These are phyloP conservation scores for Hypomesus transpacificus DNA, from an alignment of 2,113 vertebrate genomes.

Conservation along the genomic window DNA sequence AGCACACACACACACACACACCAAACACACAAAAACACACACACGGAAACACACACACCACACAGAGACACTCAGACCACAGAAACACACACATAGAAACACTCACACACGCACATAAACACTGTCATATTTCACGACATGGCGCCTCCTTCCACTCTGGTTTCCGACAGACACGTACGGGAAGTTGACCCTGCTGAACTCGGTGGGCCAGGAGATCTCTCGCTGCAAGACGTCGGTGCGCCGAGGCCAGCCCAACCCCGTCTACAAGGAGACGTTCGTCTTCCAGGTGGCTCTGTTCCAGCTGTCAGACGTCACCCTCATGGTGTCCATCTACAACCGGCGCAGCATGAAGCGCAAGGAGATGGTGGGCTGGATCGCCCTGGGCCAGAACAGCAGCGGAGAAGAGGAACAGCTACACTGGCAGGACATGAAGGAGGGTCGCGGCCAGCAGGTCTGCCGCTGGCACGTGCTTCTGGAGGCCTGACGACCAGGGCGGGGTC, in stretches of 20 bases:
- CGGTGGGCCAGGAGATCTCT: constrained; percentile 90
- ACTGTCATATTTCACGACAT: neutral
- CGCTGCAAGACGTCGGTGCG: constrained; percentile 92
- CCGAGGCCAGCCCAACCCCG: constrained; percentile 88
- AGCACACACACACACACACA: neutral
- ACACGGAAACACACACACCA: constrained; percentile 2
- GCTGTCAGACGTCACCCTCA: constrained; percentile 91
- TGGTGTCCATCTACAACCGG: constrained; percentile 89
- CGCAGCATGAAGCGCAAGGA: constrained; percentile 94
- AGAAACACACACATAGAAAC: neutral
- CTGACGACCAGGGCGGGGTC: constrained; percentile 52
- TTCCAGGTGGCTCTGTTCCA: constrained; percentile 98
- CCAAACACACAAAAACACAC: neutral
- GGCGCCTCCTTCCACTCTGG: neutral
- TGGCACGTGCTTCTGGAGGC: constrained; percentile 91
- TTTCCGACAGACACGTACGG: constrained; percentile 82
- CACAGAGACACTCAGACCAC: constrained; percentile 8
- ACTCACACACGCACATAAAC: neutral
- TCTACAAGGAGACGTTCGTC: constrained; percentile 96
- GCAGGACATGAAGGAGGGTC: constrained; percentile 89
- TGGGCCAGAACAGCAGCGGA: constrained; percentile 93
- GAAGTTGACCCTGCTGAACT: constrained; percentile 89
- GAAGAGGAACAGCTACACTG: constrained; percentile 90
- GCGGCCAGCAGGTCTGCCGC: constrained; percentile 84
- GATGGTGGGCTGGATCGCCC: constrained; percentile 93